Percentiles rank a stretch among this genome's conserved stretches.
phyloP scores from a whole-genome alignment of 2,113 vertebrate species.

The Pelmatolapia mariae region DNA sequence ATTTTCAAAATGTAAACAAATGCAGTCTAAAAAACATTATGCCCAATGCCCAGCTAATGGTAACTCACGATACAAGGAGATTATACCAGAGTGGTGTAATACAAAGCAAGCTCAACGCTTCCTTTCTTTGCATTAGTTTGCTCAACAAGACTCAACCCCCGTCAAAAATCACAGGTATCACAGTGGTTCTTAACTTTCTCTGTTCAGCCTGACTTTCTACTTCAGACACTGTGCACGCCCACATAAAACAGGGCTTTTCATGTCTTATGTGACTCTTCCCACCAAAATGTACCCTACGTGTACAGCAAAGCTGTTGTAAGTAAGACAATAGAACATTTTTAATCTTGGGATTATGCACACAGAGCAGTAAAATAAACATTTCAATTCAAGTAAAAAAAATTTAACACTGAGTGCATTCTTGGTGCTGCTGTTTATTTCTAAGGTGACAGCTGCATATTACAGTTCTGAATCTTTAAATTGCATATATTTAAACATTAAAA shows the following conservation, averaged over 20 bases:
- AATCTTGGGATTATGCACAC: background rate
- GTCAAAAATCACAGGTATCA: background rate
- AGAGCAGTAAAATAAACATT: background rate
- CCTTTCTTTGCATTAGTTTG: background rate
- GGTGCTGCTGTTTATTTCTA: background rate
- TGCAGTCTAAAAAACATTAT: background rate
- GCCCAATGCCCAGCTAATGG: background rate
- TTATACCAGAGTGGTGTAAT: background rate
- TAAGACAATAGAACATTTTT: background rate
- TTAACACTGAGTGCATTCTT: background rate
- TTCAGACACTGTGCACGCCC: background rate
- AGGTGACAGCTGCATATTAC: background rate
- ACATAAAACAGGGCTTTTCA: background rate
- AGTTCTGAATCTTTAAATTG: background rate
- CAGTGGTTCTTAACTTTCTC: background rate
- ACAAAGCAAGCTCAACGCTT: background rate
- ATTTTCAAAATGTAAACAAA: background rate
- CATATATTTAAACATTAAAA: background rate
- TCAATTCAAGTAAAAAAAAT: background rate
- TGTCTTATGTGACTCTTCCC: background rate
- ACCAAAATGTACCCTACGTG: background rate
- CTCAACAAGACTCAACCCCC: rapidly evolving
- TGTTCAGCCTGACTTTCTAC: background rate
- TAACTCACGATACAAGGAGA: background rate
- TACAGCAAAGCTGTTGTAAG: background rate